Evolutionary conservation across 2,888 invertebrate genomes (phyloP).

Genomic region (Portevinia maculata): DNA sequence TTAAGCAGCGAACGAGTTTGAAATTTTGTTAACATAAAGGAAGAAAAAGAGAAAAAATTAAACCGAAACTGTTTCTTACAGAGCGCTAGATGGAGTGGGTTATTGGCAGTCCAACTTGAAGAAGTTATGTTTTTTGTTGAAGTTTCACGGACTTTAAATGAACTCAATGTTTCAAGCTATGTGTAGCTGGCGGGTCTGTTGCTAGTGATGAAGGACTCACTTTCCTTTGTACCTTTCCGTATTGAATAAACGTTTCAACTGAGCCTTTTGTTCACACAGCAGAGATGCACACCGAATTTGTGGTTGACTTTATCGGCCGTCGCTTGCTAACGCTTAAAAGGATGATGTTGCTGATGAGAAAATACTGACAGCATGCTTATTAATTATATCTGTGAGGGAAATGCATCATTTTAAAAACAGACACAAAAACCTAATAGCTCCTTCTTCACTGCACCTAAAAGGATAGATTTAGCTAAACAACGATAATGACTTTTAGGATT

Average conservation of each 20-base stretch:
- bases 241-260: conserved; percentile 12
- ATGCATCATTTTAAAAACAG: background rate
- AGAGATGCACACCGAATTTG: conserved; percentile 3
- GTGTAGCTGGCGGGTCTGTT: conserved; percentile 14
- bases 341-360: conserved; percentile 5
- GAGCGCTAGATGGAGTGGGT: background rate
- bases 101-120: background rate
- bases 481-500: too few species aligned
- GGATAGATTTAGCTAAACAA: too few species aligned
- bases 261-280: conserved; percentile 15
- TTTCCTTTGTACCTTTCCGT: conserved; percentile 8
- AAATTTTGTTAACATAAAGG: conserved; percentile 67
- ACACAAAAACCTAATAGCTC: too few species aligned
- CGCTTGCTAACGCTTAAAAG: background rate
- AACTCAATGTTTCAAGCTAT: conserved; percentile 62
- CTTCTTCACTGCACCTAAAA: too few species aligned
- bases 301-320: conserved; percentile 8
- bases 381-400: conserved; percentile 29
- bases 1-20: conserved; percentile 59
- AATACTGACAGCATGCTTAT: conserved; percentile 24
- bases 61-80: conserved; percentile 2
- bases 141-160: conserved; percentile 65
- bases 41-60: conserved; percentile 41
- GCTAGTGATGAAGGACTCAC: background rate
- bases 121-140: conserved; percentile 55